phyloP scores from a whole-genome alignment of 2,888 invertebrate species.

The Noctua pronuba region DNA sequence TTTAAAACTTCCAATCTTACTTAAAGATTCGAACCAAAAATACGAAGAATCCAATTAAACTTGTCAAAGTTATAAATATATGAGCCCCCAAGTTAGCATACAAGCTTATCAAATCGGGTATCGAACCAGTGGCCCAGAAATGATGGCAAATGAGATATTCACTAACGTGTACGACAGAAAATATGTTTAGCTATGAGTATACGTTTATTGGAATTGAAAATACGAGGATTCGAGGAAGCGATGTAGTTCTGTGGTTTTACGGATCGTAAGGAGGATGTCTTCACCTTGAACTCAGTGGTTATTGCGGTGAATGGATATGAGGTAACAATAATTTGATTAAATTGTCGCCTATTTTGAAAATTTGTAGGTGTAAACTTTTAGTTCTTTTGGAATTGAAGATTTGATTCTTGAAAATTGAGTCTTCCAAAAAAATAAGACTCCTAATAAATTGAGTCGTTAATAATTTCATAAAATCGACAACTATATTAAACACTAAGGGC shows the following conservation, averaged over 20 bases:
- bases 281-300: slow-evolving; percentile 41
- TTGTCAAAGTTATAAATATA: slow-evolving; percentile 53
- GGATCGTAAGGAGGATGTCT: slow-evolving; percentile 17
- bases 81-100: slow-evolving; percentile 50
- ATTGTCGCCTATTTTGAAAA: slow-evolving; percentile 9
- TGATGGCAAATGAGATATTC: slow-evolving; percentile 64
- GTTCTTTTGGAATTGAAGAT: background rate
- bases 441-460: background rate
- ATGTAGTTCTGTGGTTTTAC: slow-evolving; percentile 57
- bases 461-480: background rate
- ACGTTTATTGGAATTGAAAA: slow-evolving; percentile 61
- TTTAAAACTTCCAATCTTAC: slow-evolving; percentile 43
- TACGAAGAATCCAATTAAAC: slow-evolving; percentile 56
- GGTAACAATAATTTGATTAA: slow-evolving; percentile 33
- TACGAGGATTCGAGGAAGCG: slow-evolving; percentile 39
- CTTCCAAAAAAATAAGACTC: background rate
- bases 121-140: slow-evolving; percentile 62
- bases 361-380: background rate
- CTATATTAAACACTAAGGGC: no score
- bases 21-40: slow-evolving; percentile 47
- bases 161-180: slow-evolving; percentile 51
- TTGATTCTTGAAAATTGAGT: background rate
- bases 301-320: slow-evolving; percentile 18
- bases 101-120: slow-evolving; percentile 57
- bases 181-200: slow-evolving; percentile 57